These are phyloP conservation scores for Siniperca undulata DNA, from an alignment of 2,797 vertebrate genomes.

Conservation along the genomic window DNA sequence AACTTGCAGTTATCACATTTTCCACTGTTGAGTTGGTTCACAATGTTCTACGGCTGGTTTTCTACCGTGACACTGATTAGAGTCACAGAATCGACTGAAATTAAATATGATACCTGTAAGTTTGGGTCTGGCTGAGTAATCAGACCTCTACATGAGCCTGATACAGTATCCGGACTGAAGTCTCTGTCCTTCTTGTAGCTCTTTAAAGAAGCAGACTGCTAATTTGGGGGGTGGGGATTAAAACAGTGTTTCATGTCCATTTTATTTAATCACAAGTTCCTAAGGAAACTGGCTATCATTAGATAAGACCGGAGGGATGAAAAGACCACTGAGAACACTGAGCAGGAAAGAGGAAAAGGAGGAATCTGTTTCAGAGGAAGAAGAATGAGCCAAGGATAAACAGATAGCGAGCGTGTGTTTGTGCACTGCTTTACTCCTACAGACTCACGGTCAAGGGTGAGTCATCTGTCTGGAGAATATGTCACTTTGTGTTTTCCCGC, in stretches of 20 bases:
- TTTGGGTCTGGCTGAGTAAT: conserved; percentile 4
- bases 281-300: background rate
- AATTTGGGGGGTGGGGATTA: background rate
- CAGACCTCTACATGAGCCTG: conserved; percentile 2
- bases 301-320: background rate
- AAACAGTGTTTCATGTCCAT: conserved; percentile 5
- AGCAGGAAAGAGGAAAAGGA: conserved; percentile 11
- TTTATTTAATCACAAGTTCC: conserved; percentile 12
- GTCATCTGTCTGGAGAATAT: conserved; percentile 75
- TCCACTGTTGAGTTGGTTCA: background rate
- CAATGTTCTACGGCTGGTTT: conserved; percentile 1
- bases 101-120: background rate
- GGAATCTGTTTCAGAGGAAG: conserved; percentile 1
- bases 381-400: conserved; percentile 15
- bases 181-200: background rate
- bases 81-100: background rate
- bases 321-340: background rate
- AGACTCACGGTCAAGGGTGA: conserved; percentile 60
- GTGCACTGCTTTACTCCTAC: conserved; percentile 51
- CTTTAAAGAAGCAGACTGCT: background rate
- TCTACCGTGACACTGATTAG: background rate
- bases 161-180: background rate
- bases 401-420: conserved; percentile 33
- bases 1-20: background rate
- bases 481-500: conserved; percentile 65